Base-by-base conservation (phyloP, 2,888 invertebrate species). In the Ctena decussata region DNA sequence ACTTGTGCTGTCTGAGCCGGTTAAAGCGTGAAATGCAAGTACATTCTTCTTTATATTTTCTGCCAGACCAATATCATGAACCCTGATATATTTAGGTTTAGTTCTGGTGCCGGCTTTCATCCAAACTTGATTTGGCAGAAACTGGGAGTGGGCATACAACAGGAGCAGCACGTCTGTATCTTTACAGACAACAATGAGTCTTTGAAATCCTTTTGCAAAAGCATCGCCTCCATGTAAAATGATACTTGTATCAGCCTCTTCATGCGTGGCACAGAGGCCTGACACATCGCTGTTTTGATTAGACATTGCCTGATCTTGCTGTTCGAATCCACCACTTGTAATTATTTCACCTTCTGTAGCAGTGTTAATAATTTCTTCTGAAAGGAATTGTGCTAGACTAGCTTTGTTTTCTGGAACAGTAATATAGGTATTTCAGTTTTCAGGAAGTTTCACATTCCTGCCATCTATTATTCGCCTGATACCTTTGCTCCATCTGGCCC, bases 241-340 rank as follows among this genome's bases (percentile, higher is more conserved):
- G 27, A 72, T 72, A 8, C 72, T 39, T 5, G 72, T 72, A 41
- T 72, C 72, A 11, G 72, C 41, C 24, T 72, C 72, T 72, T 39
- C 41, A 39, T 72, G 72, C 21, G 39, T n/a, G 27, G 72, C 72
- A 5, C n/a, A 8, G 3, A 41, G n/a, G 12, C 18, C 37, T 6
- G 15, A 15, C 5, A 39, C n/a, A 41, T 41, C 72, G 15, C 5
- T 37, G 35, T n/a, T n/a, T 21, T 8, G 3, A 15, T 6, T 15
- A 15, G n/a, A 39, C 6, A 5, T 24, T n/a, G 72, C 39, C 35
- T 24, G 8, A 5, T 37, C 15, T 39, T 15, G 8, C 15, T 72
- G 39, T 11, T 3, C 6, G 27, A 39, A 35, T 5, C 72, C 44
- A 21, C 21, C 44, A 6, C 8, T 24, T 15, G n/a, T n/a, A 11